Evolutionary conservation across 2,113 vertebrate genomes (phyloP), one percentile per base, ranked within the genome.

Genomic region (Lasiurus borealis): DNA sequence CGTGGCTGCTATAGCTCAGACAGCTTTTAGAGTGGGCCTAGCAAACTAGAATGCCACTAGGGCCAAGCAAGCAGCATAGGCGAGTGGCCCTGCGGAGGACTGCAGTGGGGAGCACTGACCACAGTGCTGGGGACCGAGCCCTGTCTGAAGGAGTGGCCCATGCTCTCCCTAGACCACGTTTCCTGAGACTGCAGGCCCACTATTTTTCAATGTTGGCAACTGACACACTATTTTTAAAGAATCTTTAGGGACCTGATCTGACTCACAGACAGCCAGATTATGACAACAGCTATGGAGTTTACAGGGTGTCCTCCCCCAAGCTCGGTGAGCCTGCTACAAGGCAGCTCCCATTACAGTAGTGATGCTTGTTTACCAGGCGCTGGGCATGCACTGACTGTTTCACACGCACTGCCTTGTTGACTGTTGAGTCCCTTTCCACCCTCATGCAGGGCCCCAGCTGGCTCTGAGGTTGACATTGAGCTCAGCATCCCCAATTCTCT

Each of bases 311-410:
- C 52, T n/a, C 71, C 57, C 77, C 15, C 29, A 34, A 52, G 29
- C 29, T 68, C 27, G 14, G 31, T 16, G 16, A 48, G 6, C 69
- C 14, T 57, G 36, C 75, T 16, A 48, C 0, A 8, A 8, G 3
- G 18, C 40, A 62, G 68, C 7, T 23, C 64, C 15, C 18, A 27
- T 0, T 0, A n/a, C 23, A 46, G 4, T 3, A 44, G 48, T 19
- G n/a, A 29, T 5, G 0, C 36, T 54, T 15, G 5, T n/a, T n/a
- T 78, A 7, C 48, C 10, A 1, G 6, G n/a, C n/a, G 12, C 16
- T n/a, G 2, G 7, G 75, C 23, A 10, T 8, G 8, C 2, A 2
- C 64, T 50, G 66, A 54, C 44, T 44, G 85, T 64, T 50, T 36
- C 21, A 83, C 9, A 1, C 4, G 12, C 25, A 25, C 36, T 68